These are phyloP conservation scores for Meandrina meandrites DNA, from an alignment of 92 coral and sea anemone genomes.

Conservation along the genomic window DNA sequence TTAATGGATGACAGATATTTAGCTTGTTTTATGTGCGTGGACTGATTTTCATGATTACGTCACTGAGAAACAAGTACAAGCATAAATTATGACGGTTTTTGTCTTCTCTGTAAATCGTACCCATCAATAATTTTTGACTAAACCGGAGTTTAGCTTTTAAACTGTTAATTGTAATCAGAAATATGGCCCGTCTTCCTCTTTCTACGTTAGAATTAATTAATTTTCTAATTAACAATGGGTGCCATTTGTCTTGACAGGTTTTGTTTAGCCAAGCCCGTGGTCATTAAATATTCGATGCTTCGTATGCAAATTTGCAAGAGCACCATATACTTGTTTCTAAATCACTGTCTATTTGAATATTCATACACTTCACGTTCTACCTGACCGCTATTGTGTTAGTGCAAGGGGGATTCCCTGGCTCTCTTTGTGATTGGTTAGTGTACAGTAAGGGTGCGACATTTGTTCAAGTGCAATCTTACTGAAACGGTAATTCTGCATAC, in stretches of 20 bases:
- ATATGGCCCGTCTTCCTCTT: background rate
- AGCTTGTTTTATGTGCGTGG: background rate
- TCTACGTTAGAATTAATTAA: background rate
- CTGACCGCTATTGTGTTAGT: constrained; percentile 10
- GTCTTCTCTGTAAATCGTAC: background rate
- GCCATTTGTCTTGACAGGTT: constrained; percentile 18
- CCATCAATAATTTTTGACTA: background rate
- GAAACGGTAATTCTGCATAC: background rate
- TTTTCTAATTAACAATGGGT: background rate
- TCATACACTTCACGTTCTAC: background rate
- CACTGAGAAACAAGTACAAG: background rate
- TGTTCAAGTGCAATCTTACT: background rate
- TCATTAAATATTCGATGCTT: constrained; percentile 37
- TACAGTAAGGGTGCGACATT: background rate
- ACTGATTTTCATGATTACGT: background rate
- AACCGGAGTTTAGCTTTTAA: background rate
- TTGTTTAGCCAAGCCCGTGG: constrained; percentile 17
- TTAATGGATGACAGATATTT: background rate
- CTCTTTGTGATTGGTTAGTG: constrained; percentile 17
- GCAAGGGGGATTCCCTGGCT: constrained; percentile 36
- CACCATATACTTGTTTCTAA: constrained; percentile 6
- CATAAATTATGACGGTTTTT: background rate
- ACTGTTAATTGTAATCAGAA: background rate
- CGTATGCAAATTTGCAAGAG: constrained; percentile 32
- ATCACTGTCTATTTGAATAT: constrained; percentile 32